A percentile compares a stretch with the other conserved stretches of the same genome.
phyloP scores from a whole-genome alignment of 2,888 invertebrate species.

The Dendrolimus pini region DNA sequence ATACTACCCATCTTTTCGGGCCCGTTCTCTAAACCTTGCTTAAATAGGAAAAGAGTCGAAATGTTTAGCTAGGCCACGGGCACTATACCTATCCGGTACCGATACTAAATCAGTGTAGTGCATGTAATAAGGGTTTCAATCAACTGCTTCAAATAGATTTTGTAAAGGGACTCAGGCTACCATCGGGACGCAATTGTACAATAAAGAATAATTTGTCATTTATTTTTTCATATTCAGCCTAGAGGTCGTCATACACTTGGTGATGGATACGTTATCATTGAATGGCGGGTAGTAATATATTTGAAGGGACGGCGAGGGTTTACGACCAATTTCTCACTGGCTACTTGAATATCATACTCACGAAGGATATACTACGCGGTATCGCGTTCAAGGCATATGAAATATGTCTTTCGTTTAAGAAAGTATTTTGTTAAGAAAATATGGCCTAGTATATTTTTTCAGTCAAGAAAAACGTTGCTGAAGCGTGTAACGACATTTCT shows the following conservation, averaged over 20 bases:
- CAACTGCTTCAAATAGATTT: too few species aligned
- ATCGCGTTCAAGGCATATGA: neutral
- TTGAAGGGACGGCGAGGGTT: neutral
- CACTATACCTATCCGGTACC: too few species aligned
- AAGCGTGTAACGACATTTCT: neutral
- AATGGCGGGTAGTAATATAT: neutral
- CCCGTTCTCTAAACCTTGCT: too few species aligned
- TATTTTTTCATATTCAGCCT: neutral
- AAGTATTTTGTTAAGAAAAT: neutral
- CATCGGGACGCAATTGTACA: too few species aligned
- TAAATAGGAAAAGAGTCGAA: too few species aligned
- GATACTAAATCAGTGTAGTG: too few species aligned
- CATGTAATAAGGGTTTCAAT: too few species aligned
- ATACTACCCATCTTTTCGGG: too few species aligned
- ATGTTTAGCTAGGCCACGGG: too few species aligned
- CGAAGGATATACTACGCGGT: slow-evolving; percentile 16
- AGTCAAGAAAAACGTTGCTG: neutral
- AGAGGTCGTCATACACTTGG: neutral
- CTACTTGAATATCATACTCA: slow-evolving; percentile 6
- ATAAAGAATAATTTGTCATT: too few species aligned
- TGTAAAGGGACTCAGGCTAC: too few species aligned
- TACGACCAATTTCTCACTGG: slow-evolving; percentile 2
- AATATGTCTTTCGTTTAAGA: neutral
- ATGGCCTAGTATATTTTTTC: neutral
- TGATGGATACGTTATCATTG: neutral